Evolutionary conservation across 2,113 vertebrate genomes (phyloP).

Genomic region (Callorhinus ursinus): DNA sequence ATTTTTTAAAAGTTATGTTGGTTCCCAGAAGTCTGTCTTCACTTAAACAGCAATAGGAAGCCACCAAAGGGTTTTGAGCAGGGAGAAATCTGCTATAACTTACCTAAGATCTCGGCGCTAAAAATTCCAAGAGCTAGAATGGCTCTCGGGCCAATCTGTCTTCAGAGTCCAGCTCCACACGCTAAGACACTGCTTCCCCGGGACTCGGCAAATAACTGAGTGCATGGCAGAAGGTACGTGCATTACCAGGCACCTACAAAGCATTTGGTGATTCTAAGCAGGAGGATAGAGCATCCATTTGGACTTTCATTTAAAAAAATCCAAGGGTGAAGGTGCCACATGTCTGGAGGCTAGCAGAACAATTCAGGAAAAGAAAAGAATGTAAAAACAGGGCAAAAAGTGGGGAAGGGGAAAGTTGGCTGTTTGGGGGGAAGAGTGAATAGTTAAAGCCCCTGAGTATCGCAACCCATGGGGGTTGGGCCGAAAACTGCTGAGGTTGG

Average conservation of each 20-base stretch:
- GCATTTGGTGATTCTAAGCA: not conserved
- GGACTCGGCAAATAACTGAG: not conserved
- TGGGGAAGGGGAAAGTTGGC: not conserved
- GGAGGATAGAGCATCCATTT: not conserved
- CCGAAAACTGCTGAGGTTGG: not conserved
- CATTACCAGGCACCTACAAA: accelerated
- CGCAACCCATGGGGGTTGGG: too few relatives aligned
- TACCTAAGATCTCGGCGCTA: not conserved
- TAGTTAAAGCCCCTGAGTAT: not conserved
- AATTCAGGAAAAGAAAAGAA: not conserved
- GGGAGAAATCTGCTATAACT: not conserved
- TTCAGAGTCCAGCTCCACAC: not conserved
- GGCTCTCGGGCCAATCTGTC: not conserved
- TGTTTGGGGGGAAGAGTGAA: not conserved
- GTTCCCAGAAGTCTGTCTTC: not conserved
- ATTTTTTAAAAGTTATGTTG: not conserved
- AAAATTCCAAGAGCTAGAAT: not conserved
- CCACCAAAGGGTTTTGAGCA: not conserved
- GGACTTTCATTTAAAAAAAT: not conserved
- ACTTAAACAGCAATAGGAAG: not conserved
- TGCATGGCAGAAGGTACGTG: accelerated
- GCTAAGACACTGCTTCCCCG: not conserved
- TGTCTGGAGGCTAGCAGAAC: not conserved
- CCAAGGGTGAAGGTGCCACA: not conserved
- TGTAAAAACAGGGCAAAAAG: not conserved